Base-by-base conservation (phyloP, 1,140 invertebrate species). In the Drosophila setifemur region DNA sequence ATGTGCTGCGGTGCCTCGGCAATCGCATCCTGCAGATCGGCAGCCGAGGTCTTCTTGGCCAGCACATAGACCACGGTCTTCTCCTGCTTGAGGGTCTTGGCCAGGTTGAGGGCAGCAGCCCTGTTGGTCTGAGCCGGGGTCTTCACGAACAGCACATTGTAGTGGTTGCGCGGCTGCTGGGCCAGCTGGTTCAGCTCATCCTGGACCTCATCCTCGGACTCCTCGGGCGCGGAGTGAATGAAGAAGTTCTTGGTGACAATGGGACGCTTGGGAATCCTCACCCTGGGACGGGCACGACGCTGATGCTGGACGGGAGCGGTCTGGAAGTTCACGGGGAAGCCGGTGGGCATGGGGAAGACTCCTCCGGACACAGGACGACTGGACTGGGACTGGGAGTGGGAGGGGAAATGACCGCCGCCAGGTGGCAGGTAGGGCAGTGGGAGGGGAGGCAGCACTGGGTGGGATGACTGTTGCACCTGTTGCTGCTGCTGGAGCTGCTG, bases 31-130 rank as follows among this genome's bases (percentile, higher is more conserved):
- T 96, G 94, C 86, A 95, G 92, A 35, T 95, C 94, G 26, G 85
- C 9, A 73, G 96, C 94, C 0, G 83, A 72, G 54, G 94, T 95
- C 91, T 94, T 96, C 92, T 96, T 96, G 18, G 96, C 94, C 64
- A 96, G 91, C 9, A 96, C 95, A 90, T 97, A 96, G 60, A 96
- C 95, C 47, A 96, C 93, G 7, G 96, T 97, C 89, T 96, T 96
- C 88, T 96, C 95, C 91, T 96, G 95, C 50, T 95, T 95, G 91
- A 75, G 94, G 90, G 69, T 91, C 91, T 82, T 95, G 94, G 94
- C 91, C 11, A 93, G 92, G 23, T 94, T 94, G 0, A 23, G 93
- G 49, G 95, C 95, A 4, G 88, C 83, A 39, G 93, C 94, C 52
- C 93, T 93, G 43, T 94, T 94, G 63, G 93, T 93, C 25, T 94